Percentiles rank a stretch among this genome's conserved stretches.
phyloP scores from a whole-genome alignment of 2,113 vertebrate genomes.

The Sinocyclocheilus anophthalmus region DNA sequence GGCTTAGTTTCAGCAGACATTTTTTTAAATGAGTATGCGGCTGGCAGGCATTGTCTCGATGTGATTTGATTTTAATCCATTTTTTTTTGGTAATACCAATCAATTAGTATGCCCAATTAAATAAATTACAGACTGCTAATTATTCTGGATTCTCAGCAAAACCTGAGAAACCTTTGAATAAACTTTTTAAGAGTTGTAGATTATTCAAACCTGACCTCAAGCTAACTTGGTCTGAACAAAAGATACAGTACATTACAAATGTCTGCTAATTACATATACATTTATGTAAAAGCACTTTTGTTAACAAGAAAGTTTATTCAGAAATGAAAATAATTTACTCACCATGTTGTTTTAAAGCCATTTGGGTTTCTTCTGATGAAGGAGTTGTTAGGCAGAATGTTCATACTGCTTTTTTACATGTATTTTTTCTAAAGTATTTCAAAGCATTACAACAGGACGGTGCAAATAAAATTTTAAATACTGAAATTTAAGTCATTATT shows the following conservation, averaged over 20 bases:
- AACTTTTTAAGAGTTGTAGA: neutral
- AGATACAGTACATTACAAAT: neutral
- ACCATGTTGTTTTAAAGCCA: too few species aligned
- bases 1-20: constrained; percentile 58
- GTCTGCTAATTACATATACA: too few species aligned
- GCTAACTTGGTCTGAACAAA: neutral
- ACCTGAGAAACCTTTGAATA: constrained; percentile 3
- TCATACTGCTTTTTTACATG: neutral
- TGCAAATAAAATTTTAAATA: too few species aligned
- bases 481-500: too few species aligned
- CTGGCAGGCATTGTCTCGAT: constrained; percentile 50
- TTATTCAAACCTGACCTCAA: neutral
- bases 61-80: constrained; percentile 68
- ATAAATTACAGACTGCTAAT: constrained; percentile 65
- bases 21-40: constrained; percentile 47
- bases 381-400: neutral
- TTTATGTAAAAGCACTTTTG: too few species aligned
- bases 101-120: constrained; percentile 70
- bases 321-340: too few species aligned
- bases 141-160: constrained; percentile 66
- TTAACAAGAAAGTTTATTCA: too few species aligned
- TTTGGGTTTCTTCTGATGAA: too few species aligned
- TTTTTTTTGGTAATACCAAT: constrained; percentile 64
- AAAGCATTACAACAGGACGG: too few species aligned
- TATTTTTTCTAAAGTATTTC: too few species aligned